Conservation (phyloP, 2,797 vertebrate genomes). For the Enteromius mattozi region DNA sequence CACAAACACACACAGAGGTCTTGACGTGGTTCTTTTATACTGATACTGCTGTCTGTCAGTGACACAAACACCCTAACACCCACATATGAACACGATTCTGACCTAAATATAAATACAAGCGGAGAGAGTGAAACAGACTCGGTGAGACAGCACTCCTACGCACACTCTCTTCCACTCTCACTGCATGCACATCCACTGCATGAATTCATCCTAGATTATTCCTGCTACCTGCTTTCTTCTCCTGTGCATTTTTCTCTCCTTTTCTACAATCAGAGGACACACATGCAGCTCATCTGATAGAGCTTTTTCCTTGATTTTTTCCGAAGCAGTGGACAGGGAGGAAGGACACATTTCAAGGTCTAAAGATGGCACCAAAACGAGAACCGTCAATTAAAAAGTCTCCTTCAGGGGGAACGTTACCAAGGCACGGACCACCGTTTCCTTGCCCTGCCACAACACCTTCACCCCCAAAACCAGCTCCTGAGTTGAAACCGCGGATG, state of each 20-base stretch:
- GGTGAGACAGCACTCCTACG: slow-evolving; percentile 61
- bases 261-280: slow-evolving; percentile 52
- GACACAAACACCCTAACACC: slow-evolving; percentile 42
- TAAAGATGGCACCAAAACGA: slow-evolving; percentile 78
- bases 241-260: slow-evolving; percentile 51
- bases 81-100: slow-evolving; percentile 59
- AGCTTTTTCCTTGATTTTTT: slow-evolving; percentile 64
- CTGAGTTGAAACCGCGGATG: slow-evolving; percentile 77
- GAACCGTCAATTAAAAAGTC: slow-evolving; percentile 80
- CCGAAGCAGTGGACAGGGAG: slow-evolving; percentile 25
- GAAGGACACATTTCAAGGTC: slow-evolving; percentile 21
- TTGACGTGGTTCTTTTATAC: neutral
- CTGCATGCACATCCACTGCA: slow-evolving; percentile 44
- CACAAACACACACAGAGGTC: slow-evolving; percentile 43
- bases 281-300: slow-evolving; percentile 67
- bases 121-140: slow-evolving; percentile 56
- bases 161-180: slow-evolving; percentile 48
- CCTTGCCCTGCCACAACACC: slow-evolving; percentile 69
- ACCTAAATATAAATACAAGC: slow-evolving; percentile 69
- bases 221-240: slow-evolving; percentile 53
- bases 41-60: slow-evolving; percentile 4
- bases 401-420: slow-evolving; percentile 70
- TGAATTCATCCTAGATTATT: slow-evolving; percentile 32
- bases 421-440: slow-evolving; percentile 79
- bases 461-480: slow-evolving; percentile 66